Base-by-base conservation (phyloP, 2,797 vertebrate species). In the Propithecus perrieri region DNA sequence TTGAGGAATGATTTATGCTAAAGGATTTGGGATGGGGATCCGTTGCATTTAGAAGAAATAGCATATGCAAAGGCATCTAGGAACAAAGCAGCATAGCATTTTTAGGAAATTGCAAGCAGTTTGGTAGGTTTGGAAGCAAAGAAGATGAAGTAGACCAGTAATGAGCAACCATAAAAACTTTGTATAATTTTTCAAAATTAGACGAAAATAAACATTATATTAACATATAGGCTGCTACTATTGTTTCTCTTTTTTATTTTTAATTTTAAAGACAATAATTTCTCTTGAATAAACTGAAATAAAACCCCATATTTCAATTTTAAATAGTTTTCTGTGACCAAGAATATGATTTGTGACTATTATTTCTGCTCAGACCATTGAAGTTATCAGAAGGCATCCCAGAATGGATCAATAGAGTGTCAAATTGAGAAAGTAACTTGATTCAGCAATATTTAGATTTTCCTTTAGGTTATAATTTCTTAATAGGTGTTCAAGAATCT, bases 371-470 rank as follows among this genome's bases (percentile, higher is more conserved):
- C 57, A 93, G n/a, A 92, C 18, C 50, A 65, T 12, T 86, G 63
- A 96, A 85, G 28, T 79, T 94, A 61, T 50, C 92, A 95, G 63
- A 91, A 90, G 76, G 18, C 8, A 89, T 84, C 20, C 69, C 63
- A 89, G 57, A 93, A 76, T 96, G 33, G 30, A 97, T 97, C 85
- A 86, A 59, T 87, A 91, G 79, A 91, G 26, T 94, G 91, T 97
- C 75, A 93, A 84, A 96, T 87, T 96, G 61, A 96, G 71, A 97
- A 95, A 87, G 61, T 96, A 91, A 97, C 41, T 94, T 71, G 63
- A 95, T 92, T 91, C 50, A 89, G 85, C 17, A 94, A 91, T 94
- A 96, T 86, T 93, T 90, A 93, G 30, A 94, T 96, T 94, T 96
- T 50, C 48, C 74, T 91, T 35, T 89, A 76, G 85, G 57, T 41